Evolutionary conservation across 2,888 invertebrate species (phyloP).

Genomic region (Leptothorax acervorum): DNA sequence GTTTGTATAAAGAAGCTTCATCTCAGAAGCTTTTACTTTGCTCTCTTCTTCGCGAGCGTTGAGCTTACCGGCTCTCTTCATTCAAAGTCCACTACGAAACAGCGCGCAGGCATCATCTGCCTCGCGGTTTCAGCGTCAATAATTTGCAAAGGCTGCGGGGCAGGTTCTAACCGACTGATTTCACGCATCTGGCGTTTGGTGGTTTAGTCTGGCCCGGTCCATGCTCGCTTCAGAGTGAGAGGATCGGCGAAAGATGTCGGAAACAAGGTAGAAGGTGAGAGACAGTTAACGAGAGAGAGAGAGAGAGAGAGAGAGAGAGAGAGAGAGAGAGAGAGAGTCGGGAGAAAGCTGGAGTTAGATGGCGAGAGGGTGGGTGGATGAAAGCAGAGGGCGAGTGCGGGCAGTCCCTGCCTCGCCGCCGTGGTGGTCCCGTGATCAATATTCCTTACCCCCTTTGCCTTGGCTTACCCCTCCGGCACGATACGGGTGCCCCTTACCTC

Average conservation of each 20-base stretch:
- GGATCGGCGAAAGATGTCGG: conserved; percentile 61
- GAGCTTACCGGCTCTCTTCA: conserved; percentile 37
- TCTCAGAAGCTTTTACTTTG: conserved; percentile 16
- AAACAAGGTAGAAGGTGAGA: conserved; percentile 57
- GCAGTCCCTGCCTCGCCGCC: conserved; percentile 78
- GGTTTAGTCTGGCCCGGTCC: conserved; percentile 78
- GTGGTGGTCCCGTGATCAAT: conserved; percentile 84
- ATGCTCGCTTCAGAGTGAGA: conserved; percentile 54
- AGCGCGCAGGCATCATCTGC: conserved; percentile 73
- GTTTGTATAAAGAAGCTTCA: conserved; percentile 1
- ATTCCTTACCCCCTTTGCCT: conserved; percentile 86
- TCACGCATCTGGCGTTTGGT: conserved; percentile 83
- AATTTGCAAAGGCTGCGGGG: conserved; percentile 78
- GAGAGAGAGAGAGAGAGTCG: conserved; percentile 26
- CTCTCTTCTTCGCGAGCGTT: conserved; percentile 20
- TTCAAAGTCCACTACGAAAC: conserved; percentile 49
- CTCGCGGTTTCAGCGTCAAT: conserved; percentile 78
- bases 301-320: conserved; percentile 38
- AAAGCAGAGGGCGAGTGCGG: conserved; percentile 73
- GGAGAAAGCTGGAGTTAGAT: conserved; percentile 53
- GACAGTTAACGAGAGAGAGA: conserved; percentile 41
- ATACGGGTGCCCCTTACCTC: conserved; percentile 78
- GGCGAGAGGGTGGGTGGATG: conserved; percentile 48
- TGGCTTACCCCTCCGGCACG: conserved; percentile 82
- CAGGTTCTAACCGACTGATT: conserved; percentile 80